Base-by-base conservation (phyloP, 2,113 vertebrate species). In the Sminthopsis crassicaudata region DNA sequence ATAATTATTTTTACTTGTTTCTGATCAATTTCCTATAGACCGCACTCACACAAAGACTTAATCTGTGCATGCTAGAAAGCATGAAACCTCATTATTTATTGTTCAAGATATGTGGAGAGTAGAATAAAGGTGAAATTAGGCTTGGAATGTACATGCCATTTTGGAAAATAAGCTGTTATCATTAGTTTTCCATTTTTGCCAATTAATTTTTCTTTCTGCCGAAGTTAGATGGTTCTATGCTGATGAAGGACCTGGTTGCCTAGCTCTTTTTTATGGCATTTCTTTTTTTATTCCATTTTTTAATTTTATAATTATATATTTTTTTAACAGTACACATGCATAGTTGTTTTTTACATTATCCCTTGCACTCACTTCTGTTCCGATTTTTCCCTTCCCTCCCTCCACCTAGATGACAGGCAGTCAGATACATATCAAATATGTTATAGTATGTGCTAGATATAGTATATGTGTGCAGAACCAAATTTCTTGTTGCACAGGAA, bases 91-190 rank as follows among this genome's bases (percentile, higher is more conserved):
- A 7, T 76, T 36, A 76, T 76, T n/a, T 5, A 76, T 2, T n/a
- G 3, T 14, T 22, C n/a, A 12, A 4, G n/a, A 42, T n/a, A 1
- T 76, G 0, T 76, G 36, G 2, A n/a, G 14, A 76, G 14, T n/a
- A n/a, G 36, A 76, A n/a, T n/a, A 16, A 76, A 14, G 14, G 4
- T 22, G 5, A 22, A 76, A 76, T 0, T 76, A n/a, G 36, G 14
- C 30, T n/a, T n/a, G 60, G 36, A 12, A 76, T n/a, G 1, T n/a
- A n/a, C 2, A 4, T n/a, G 0, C 14, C 12, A n/a, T n/a, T 3
- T n/a, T 36, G 60, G 16, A n/a, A 76, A 76, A 76, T 3, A 76
- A 76, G 36, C 1, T 60, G 27, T 76, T 8, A 16, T 36, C 27
- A 67, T 67, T 67, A 7, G 6, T 8, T 76, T 76, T n/a, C 16